These are phyloP conservation scores for Anguilla megastoma DNA, from an alignment of 2,797 vertebrate genomes.

Conservation along the genomic window DNA sequence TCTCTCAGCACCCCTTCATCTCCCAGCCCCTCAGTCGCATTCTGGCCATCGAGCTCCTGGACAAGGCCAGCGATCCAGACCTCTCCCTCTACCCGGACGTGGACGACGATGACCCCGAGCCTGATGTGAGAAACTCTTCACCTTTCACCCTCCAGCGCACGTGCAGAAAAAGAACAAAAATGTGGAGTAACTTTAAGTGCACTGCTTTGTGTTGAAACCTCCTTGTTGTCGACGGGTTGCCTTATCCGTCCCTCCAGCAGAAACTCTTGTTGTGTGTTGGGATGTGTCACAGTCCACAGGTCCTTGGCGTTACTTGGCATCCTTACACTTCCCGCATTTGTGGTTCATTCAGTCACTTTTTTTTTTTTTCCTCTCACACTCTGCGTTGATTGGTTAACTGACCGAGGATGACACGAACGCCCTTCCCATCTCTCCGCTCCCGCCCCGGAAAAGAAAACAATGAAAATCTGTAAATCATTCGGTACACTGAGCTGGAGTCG, in stretches of 20 bases:
- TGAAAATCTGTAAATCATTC: no score
- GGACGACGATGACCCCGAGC: constrained; percentile 81
- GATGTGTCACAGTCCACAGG: not conserved
- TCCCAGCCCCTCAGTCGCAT: constrained; percentile 93
- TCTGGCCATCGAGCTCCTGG: constrained; percentile 92
- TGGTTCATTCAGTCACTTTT: not conserved
- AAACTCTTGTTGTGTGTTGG: not conserved
- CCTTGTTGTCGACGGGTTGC: not conserved
- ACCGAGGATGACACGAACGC: no score
- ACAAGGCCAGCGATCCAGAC: constrained; percentile 96
- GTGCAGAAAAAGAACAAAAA: not conserved
- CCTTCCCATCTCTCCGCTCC: no score
- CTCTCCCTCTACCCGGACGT: constrained; percentile 86
- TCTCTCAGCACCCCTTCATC: constrained; percentile 90
- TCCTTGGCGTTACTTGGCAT: not conserved
- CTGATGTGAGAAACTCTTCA: constrained; percentile 68
- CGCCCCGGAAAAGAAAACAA: no score
- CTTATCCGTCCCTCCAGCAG: not conserved
- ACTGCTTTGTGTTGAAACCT: not conserved
- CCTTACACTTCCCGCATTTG: not conserved
- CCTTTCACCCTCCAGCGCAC: not conserved
- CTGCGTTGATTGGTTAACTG: no score
- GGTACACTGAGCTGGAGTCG: no score
- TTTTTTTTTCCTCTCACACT: no score
- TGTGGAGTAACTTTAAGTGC: not conserved